Evolutionary conservation across 2,797 vertebrate species (phyloP).

Genomic region (Nannoperca australis): DNA sequence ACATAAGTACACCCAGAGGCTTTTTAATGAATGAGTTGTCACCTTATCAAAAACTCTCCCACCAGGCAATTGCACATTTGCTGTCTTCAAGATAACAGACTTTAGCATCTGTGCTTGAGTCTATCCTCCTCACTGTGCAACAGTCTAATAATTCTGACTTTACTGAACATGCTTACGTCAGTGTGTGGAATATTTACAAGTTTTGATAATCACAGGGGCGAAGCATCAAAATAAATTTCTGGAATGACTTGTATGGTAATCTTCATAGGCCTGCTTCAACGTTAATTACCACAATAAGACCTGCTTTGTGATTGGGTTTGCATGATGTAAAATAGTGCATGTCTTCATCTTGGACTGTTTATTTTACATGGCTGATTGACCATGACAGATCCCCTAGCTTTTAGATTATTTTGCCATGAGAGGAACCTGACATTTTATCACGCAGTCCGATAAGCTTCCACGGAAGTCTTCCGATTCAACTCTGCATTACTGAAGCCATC

Average conservation of each 20-base stretch:
- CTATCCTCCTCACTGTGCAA: not conserved
- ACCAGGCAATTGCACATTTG: conserved; percentile 31
- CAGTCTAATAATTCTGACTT: conserved; percentile 34
- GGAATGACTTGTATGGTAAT: conserved; percentile 59
- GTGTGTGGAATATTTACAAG: conserved; percentile 42
- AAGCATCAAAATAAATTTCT: conserved; percentile 46
- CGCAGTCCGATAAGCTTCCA: conserved; percentile 48
- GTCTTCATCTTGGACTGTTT: conserved; percentile 58
- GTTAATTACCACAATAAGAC: conserved; percentile 63
- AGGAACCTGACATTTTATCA: conserved; percentile 59
- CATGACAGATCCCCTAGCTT: conserved; percentile 52
- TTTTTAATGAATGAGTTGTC: conserved; percentile 61
- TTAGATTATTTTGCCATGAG: conserved; percentile 55
- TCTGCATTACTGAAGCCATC: conserved; percentile 39
- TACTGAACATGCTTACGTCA: conserved; percentile 31
- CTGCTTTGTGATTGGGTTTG: conserved; percentile 41
- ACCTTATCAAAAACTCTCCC: conserved; percentile 47
- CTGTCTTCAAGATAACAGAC: conserved; percentile 36
- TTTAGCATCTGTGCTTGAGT: conserved; percentile 26
- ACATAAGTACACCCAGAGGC: conserved; percentile 29
- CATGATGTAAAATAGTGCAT: conserved; percentile 52
- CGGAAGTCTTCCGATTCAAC: conserved; percentile 32
- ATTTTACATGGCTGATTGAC: conserved; percentile 65
- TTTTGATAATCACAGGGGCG: conserved; percentile 22
- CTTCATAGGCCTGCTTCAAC: conserved; percentile 47